Evolutionary conservation across 35 echinoderm and acorn worm species (phyloP).

Genomic region (Apostichopus parvimensis): DNA sequence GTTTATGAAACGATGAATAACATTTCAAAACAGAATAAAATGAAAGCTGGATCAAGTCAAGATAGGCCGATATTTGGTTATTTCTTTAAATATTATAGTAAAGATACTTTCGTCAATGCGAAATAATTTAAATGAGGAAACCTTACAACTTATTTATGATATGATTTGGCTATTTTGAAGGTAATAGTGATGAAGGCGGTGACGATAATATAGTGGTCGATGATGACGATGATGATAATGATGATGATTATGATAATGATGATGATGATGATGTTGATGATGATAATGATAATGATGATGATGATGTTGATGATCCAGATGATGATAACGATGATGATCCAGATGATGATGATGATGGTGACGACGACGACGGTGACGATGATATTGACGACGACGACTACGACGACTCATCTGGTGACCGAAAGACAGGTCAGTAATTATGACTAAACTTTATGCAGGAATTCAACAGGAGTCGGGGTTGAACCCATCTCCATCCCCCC

Average conservation of each 20-base stretch:
- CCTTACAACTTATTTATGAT: not conserved
- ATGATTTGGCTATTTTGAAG: not conserved
- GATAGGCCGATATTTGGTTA: too few species aligned
- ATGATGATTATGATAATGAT: not conserved
- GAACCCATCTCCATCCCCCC: too few species aligned
- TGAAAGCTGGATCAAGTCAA: too few species aligned
- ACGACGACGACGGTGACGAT: not conserved
- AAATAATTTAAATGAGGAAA: too few species aligned
- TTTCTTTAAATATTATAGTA: too few species aligned
- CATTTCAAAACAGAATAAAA: too few species aligned
- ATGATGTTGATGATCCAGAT: not conserved
- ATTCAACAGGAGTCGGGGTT: too few species aligned
- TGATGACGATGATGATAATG: constrained; percentile 9
- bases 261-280: not conserved
- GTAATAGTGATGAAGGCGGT: not conserved
- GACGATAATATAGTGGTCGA: not conserved
- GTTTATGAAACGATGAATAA: too few species aligned
- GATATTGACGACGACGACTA: constrained; percentile 10
- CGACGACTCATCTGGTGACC: not conserved
- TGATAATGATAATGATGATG: not conserved
- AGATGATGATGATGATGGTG: constrained; percentile 1
- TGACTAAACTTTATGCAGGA: too few species aligned
- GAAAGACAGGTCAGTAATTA: too few species aligned
- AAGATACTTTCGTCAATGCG: too few species aligned
- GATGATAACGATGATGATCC: not conserved